A percentile compares a stretch with the other conserved stretches of the same genome.
These are phyloP conservation scores for Microdon myrmicae DNA, from an alignment of 2,888 invertebrate species.

Conservation along the genomic window DNA sequence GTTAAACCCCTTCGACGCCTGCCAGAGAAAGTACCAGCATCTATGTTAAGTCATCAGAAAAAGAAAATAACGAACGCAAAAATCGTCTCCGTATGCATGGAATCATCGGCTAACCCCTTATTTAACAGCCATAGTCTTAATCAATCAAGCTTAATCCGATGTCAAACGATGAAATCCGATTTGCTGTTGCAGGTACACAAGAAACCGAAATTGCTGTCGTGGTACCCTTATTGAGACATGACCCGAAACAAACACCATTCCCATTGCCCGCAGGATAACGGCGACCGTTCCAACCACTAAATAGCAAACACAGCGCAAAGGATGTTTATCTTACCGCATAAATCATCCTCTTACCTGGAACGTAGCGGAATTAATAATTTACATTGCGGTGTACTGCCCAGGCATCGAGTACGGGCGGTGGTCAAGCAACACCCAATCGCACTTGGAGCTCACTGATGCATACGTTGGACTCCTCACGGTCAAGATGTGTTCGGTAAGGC, in stretches of 20 bases:
- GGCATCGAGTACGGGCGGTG: conserved; percentile 25
- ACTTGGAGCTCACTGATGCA: conserved; percentile 21
- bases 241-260: neutral
- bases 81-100: conserved; percentile 1
- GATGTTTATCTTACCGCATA: conserved; percentile 46
- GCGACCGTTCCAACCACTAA: conserved; percentile 38
- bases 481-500: conserved; percentile 10
- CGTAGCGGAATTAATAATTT: conserved; percentile 48
- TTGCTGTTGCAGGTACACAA: conserved; percentile 17
- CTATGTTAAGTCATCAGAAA: too few relatives aligned
- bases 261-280: conserved; percentile 33
- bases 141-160: conserved; percentile 43
- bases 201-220: conserved; percentile 37
- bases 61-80: too few relatives aligned
- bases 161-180: conserved; percentile 23
- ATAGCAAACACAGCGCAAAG: conserved; percentile 26
- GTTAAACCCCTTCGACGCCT: too few relatives aligned
- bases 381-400: conserved; percentile 38
- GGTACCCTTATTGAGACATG: conserved; percentile 1
- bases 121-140: conserved; percentile 19
- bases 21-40: too few relatives aligned
- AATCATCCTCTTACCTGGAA: conserved; percentile 45
- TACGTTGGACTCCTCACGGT: conserved; percentile 10
- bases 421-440: conserved; percentile 3
- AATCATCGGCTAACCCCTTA: conserved; percentile 14